These are phyloP conservation scores for Pseudopleuronectes americanus DNA, from an alignment of 2,797 vertebrate species.

Conservation along the genomic window DNA sequence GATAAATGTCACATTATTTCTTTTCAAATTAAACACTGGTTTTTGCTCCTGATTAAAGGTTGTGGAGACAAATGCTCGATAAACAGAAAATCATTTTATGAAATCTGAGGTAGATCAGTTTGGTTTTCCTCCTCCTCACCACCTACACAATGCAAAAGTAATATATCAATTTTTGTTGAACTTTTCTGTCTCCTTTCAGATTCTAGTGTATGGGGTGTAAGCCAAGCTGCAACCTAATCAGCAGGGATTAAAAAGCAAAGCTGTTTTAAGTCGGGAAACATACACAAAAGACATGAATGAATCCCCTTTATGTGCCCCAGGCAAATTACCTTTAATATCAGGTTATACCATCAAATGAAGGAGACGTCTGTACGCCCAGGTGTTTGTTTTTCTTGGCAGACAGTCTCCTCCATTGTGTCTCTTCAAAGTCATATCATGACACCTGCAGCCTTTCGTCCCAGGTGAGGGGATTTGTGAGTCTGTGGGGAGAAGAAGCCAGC, in stretches of 20 bases:
- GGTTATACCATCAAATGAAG: background rate
- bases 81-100: too few species aligned
- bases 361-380: background rate
- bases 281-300: background rate
- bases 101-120: too few species aligned
- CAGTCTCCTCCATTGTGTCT: background rate
- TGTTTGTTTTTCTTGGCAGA: conserved; percentile 5
- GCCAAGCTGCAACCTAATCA: background rate
- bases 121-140: background rate
- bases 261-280: background rate
- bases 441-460: conserved; percentile 9
- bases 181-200: too few species aligned
- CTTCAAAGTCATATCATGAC: conserved; percentile 13
- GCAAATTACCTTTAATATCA: background rate
- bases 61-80: too few species aligned
- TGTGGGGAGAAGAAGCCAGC: background rate
- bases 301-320: too few species aligned
- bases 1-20: too few species aligned
- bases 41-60: too few species aligned
- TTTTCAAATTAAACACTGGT: too few species aligned
- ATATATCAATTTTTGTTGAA: too few species aligned
- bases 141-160: too few species aligned
- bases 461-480: background rate
- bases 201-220: background rate
- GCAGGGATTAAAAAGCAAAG: background rate